Conservation (phyloP, 2,888 invertebrate genomes). For the Papilio gigon region DNA sequence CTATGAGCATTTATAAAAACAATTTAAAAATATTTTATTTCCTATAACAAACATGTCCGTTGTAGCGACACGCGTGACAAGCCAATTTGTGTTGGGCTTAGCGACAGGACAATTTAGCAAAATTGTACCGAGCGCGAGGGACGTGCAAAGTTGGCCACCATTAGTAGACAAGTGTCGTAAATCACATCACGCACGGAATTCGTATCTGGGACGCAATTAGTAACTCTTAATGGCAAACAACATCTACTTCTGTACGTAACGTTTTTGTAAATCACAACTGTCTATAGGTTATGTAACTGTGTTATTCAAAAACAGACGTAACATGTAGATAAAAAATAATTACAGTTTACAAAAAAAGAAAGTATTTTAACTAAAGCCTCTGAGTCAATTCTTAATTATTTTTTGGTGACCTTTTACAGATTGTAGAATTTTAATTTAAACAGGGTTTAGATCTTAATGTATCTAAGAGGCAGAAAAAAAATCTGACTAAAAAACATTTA, state of each 20-base stretch:
- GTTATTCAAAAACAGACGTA: too few relatives aligned
- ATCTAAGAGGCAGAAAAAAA: too few relatives aligned
- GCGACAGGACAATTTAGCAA: slow-evolving; percentile 36
- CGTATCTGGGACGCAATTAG: slow-evolving; percentile 40
- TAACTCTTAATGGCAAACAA: slow-evolving; percentile 34
- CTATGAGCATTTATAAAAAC: background rate
- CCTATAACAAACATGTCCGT: background rate
- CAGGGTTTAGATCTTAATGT: too few relatives aligned
- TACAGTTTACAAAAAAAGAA: too few relatives aligned
- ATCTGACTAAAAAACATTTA: too few relatives aligned
- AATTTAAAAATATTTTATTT: background rate
- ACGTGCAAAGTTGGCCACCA: slow-evolving; percentile 38
- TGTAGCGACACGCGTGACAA: slow-evolving; percentile 19
- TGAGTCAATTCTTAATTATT: too few relatives aligned
- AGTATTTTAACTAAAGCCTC: too few relatives aligned
- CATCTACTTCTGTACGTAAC: slow-evolving; percentile 8
- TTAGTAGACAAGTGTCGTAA: slow-evolving; percentile 40
- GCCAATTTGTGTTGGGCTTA: slow-evolving; percentile 31
- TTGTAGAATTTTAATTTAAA: too few relatives aligned
- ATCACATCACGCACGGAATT: slow-evolving; percentile 40
- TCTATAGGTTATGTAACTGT: background rate
- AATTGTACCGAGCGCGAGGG: slow-evolving; percentile 31
- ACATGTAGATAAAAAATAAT: too few relatives aligned
- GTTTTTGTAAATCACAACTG: slow-evolving; percentile 20
- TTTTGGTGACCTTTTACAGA: too few relatives aligned